A percentile compares a stretch with the other conserved stretches of the same genome.
These are phyloP conservation scores for Poeciliopsis prolifica DNA, from an alignment of 2,113 vertebrate species.

Conservation along the genomic window DNA sequence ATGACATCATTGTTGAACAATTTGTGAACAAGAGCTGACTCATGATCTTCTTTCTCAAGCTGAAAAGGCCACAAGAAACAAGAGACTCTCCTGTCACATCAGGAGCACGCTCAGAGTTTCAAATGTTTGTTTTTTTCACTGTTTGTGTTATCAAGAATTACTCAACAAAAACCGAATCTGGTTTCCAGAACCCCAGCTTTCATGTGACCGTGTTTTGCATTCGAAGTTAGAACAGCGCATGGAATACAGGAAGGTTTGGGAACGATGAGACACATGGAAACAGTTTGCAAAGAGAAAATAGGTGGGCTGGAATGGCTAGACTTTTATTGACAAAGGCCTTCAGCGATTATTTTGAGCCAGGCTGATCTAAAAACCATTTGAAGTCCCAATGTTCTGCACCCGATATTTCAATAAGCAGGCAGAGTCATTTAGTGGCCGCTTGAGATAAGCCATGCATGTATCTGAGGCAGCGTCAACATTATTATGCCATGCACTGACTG, in stretches of 20 bases:
- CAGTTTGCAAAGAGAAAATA: background rate
- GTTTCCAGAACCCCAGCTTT: background rate
- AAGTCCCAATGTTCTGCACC: no score
- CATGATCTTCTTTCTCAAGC: background rate
- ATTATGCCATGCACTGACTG: no score
- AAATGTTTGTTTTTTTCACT: background rate
- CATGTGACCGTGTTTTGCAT: background rate
- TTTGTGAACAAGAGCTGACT: background rate
- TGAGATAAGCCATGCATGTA: no score
- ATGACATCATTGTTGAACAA: background rate
- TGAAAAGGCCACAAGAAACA: background rate
- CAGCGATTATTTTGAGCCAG: background rate
- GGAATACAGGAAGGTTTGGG: background rate
- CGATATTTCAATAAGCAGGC: no score
- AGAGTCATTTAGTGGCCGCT: no score
- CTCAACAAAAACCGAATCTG: background rate
- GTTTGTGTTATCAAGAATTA: background rate
- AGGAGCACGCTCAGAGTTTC: background rate
- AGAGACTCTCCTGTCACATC: background rate
- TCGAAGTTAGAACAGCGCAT: background rate
- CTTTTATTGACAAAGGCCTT: background rate
- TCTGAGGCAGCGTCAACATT: no score
- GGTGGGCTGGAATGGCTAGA: background rate
- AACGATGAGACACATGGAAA: background rate
- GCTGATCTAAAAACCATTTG: background rate